Evolutionary conservation across 2,888 invertebrate genomes (phyloP).

Genomic region (Apodemia hepburni): DNA sequence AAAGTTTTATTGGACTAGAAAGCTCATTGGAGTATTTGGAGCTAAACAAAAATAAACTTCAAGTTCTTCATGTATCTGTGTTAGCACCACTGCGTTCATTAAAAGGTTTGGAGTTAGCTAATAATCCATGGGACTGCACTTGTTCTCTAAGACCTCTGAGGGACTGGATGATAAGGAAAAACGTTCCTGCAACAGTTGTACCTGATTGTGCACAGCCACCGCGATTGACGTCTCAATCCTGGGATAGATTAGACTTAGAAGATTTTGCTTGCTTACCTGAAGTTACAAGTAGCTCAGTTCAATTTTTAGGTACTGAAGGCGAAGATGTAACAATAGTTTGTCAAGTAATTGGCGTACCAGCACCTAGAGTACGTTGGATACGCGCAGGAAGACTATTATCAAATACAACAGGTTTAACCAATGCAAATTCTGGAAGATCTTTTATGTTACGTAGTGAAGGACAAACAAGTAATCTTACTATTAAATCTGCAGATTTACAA

Average conservation of each 20-base stretch:
- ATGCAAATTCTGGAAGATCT: conserved; percentile 76
- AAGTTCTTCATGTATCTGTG: conserved; percentile 83
- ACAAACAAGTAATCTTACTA: conserved; percentile 86
- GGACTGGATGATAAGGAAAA: conserved; percentile 89
- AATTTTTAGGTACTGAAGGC: conserved; percentile 84
- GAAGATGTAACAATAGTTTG: conserved; percentile 87
- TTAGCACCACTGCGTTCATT: conserved; percentile 84
- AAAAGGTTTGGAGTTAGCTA: conserved; percentile 87
- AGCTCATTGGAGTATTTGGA: conserved; percentile 87
- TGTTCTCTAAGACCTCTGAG: conserved; percentile 86
- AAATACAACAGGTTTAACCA: conserved; percentile 70
- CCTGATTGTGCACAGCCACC: conserved; percentile 86
- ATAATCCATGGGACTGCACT: conserved; percentile 91
- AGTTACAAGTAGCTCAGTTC: conserved; percentile 80
- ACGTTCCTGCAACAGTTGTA: conserved; percentile 84
- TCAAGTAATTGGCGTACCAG: conserved; percentile 84
- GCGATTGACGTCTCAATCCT: conserved; percentile 82
- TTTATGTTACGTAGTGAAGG: conserved; percentile 84
- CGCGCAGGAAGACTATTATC: conserved; percentile 85
- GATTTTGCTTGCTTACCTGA: conserved; percentile 90
- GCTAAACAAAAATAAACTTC: conserved; percentile 86
- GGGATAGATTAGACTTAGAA: conserved; percentile 88
- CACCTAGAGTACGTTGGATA: conserved; percentile 86
- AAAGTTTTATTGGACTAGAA: conserved; percentile 87
- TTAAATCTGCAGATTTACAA: conserved; percentile 85